Percentiles rank a stretch among this genome's conserved stretches.
Evolutionary conservation across 1,140 invertebrate species (phyloP).

Genomic region (Pogonomyrmex californicus): DNA sequence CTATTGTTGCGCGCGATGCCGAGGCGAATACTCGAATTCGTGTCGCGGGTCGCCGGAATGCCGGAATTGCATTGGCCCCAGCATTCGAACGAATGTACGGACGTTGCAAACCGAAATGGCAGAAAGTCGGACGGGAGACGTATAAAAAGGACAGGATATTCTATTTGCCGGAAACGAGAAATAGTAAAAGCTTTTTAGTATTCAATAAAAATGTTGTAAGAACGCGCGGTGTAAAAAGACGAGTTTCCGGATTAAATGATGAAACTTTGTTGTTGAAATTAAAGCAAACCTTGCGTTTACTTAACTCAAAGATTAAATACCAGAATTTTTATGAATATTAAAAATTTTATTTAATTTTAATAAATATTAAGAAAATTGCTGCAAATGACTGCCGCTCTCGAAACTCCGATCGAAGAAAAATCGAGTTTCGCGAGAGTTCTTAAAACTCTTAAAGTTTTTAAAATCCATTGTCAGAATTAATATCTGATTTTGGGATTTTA

Average conservation of each 20-base stretch:
- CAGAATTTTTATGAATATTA: background rate
- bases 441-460: background rate
- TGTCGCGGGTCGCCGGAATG: background rate
- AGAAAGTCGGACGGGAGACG: background rate
- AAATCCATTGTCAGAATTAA: background rate
- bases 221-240: background rate
- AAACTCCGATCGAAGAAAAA: background rate
- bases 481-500: background rate
- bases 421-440: background rate
- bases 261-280: slow-evolving; percentile 1
- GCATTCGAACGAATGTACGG: background rate
- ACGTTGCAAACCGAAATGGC: background rate
- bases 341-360: background rate
- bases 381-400: background rate
- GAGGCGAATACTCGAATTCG: background rate
- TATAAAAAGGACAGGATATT: background rate
- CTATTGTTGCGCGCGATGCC: background rate
- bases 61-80: slow-evolving; percentile 5
- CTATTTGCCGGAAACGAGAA: slow-evolving; percentile 17
- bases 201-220: slow-evolving; percentile 10
- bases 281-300: background rate
- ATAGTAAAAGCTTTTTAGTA: slow-evolving; percentile 36
- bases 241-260: background rate
- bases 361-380: slow-evolving; percentile 9
- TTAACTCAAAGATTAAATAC: slow-evolving; percentile 12